A percentile compares a stretch with the other conserved stretches of the same genome.
Evolutionary conservation across 37 sponge, comb jelly and placozoan genomes (phyloP).

Genomic region (Petrosia ficiformis): DNA sequence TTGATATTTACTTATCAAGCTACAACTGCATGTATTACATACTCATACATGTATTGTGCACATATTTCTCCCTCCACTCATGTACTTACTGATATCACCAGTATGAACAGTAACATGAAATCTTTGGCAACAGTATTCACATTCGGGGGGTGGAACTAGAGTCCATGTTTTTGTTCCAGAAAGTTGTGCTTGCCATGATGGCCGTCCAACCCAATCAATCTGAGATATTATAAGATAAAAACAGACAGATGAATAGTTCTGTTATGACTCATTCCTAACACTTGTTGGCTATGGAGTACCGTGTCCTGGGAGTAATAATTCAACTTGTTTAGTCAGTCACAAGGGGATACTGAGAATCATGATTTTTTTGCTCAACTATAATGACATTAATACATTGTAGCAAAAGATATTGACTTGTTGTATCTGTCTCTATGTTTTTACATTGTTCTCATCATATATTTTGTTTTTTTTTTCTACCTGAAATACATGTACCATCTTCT

Average conservation of each 20-base stretch:
- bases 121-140: slow-evolving; percentile 45
- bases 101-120: slow-evolving; percentile 72
- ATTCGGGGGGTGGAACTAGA: slow-evolving; percentile 75
- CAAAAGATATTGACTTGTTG: too few relatives aligned
- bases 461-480: too few relatives aligned
- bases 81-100: slow-evolving; percentile 84
- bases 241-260: not conserved
- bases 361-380: too few relatives aligned
- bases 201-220: slow-evolving; percentile 70
- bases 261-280: not conserved
- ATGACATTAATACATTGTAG: too few relatives aligned
- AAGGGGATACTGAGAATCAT: too few relatives aligned
- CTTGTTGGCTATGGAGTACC: not conserved
- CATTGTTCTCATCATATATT: too few relatives aligned
- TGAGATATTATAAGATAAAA: slow-evolving; percentile 11
- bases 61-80: not conserved
- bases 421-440: too few relatives aligned
- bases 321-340: too few relatives aligned
- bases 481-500: too few relatives aligned
- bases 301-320: not conserved
- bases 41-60: too few relatives aligned
- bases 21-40: too few relatives aligned
- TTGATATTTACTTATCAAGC: too few relatives aligned
- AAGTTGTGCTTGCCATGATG: slow-evolving; percentile 90
- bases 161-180: slow-evolving; percentile 82